Evolutionary conservation across 2,888 invertebrate species (phyloP).

Genomic region (Thelaira solivaga): DNA sequence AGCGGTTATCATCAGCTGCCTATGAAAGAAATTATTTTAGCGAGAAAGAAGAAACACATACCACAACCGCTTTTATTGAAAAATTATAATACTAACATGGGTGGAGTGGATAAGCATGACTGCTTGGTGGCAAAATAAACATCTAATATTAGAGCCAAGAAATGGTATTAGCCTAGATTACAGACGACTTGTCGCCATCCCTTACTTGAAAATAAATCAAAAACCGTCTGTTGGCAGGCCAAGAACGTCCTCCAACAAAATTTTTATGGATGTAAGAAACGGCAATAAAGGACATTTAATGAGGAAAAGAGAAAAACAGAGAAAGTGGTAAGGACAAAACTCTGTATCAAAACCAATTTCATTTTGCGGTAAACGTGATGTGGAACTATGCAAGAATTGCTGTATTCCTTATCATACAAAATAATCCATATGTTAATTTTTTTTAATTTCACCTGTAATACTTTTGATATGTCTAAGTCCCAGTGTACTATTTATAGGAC

Average conservation of each 20-base stretch:
- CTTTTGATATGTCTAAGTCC: conserved; percentile 5
- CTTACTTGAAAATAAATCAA: background rate
- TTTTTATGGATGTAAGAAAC: conserved; percentile 5
- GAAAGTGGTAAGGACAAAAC: conserved; percentile 13
- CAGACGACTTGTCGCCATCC: background rate
- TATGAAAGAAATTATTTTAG: conserved; percentile 68
- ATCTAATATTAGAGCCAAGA: conserved; percentile 28
- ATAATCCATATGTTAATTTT: too few relatives aligned
- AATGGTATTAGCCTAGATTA: conserved; percentile 39
- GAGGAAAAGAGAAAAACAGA: conserved; percentile 17
- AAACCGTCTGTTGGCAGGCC: conserved; percentile 2
- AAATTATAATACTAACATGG: conserved; percentile 21
- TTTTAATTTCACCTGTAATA: background rate
- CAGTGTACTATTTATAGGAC: conserved; percentile 28
- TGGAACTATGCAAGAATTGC: conserved; percentile 33
- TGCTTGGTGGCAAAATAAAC: conserved; percentile 31
- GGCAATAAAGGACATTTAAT: conserved; percentile 6
- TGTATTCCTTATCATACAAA: conserved; percentile 34
- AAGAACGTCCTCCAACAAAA: background rate
- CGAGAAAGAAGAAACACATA: conserved; percentile 42
- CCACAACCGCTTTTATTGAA: conserved; percentile 33
- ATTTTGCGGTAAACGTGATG: conserved; percentile 22
- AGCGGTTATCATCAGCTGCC: conserved; percentile 69
- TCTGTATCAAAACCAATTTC: background rate
- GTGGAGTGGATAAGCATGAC: conserved; percentile 26